A percentile compares a stretch with the other conserved stretches of the same genome.
Evolutionary conservation across 2,797 vertebrate genomes (phyloP).

Genomic region (Otolemur crassicaudatus): DNA sequence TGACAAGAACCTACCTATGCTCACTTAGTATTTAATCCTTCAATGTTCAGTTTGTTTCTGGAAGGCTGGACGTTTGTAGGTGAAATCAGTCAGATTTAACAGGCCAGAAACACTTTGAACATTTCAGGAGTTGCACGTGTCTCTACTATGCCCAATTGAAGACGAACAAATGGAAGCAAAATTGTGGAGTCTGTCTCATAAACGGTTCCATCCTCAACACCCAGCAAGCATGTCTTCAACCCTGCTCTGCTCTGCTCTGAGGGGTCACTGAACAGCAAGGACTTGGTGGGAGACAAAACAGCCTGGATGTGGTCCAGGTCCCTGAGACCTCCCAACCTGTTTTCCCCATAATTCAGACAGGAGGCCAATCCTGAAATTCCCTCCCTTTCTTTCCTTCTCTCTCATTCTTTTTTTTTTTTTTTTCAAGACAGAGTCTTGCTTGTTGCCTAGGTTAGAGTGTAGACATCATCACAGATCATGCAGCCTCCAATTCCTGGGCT

Average conservation of each 20-base stretch:
- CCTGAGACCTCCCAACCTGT: accelerated
- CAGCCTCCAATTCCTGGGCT: not conserved
- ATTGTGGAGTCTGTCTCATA: accelerated
- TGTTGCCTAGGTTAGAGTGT: not conserved
- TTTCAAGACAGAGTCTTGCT: not conserved
- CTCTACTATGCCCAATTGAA: not conserved
- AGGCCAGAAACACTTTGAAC: not conserved
- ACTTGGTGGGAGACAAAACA: not conserved
- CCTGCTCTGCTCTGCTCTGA: not conserved
- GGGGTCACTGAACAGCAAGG: not conserved
- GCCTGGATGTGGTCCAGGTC: accelerated
- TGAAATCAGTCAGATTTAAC: not conserved
- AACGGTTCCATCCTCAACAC: not conserved
- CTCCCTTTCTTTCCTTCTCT: not conserved
- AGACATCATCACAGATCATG: not conserved
- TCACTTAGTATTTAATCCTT: not conserved
- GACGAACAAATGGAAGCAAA: accelerated
- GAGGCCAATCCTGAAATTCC: accelerated
- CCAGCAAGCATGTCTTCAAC: not conserved
- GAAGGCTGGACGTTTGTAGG: not conserved
- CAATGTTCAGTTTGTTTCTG: not conserved
- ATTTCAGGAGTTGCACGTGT: not conserved
- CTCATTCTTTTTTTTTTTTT: not conserved
- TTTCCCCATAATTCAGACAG: not conserved
- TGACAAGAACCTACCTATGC: not conserved